Evolutionary conservation across 2,113 vertebrate genomes (phyloP).

Genomic region (Coryphaenoides rupestris): DNA sequence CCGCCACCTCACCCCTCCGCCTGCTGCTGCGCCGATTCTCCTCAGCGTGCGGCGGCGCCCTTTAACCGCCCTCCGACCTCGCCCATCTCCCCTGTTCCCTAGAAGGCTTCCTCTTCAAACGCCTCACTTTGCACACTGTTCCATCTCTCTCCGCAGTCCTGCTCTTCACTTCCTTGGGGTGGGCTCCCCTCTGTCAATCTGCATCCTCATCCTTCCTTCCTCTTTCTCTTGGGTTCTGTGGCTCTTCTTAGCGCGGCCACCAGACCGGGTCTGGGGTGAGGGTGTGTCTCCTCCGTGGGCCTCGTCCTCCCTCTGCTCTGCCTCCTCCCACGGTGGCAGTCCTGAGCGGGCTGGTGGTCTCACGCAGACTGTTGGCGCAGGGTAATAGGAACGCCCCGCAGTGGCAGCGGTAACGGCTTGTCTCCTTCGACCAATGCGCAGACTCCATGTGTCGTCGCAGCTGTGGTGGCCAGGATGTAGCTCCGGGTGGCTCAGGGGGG

Average conservation of each 20-base stretch:
- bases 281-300: conserved; percentile 9
- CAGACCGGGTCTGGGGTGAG: conserved; percentile 44
- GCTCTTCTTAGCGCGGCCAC: conserved; percentile 41
- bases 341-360: conserved; percentile 43
- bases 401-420: conserved; percentile 73
- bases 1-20: too few species aligned
- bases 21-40: too few species aligned
- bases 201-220: not conserved
- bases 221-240: not conserved
- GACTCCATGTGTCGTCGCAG: conserved; percentile 81
- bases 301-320: not conserved
- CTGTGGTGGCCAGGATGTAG: conserved; percentile 82
- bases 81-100: too few species aligned
- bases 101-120: too few species aligned
- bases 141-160: too few species aligned
- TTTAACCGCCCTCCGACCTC: too few species aligned
- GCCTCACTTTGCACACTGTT: too few species aligned
- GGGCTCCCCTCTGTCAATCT: too few species aligned
- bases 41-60: too few species aligned
- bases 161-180: too few species aligned
- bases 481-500: conserved; percentile 37
- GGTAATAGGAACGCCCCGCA: conserved; percentile 76
- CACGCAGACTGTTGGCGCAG: conserved; percentile 76
- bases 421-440: conserved; percentile 70
- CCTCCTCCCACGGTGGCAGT: not conserved